phyloP scores from a whole-genome alignment of 2,797 vertebrate species.

The Avahi laniger region DNA sequence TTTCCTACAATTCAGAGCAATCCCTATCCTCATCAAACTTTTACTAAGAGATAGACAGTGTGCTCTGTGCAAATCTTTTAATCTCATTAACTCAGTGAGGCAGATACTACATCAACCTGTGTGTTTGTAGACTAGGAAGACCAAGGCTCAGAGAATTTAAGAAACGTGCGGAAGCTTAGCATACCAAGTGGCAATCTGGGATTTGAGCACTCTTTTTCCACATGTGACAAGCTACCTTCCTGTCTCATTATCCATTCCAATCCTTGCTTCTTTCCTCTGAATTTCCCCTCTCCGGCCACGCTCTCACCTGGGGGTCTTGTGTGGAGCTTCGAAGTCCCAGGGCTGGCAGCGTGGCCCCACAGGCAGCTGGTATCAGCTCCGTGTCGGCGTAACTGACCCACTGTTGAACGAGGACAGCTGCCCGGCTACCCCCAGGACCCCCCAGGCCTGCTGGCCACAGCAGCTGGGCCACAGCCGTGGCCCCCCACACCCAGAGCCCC shows the following conservation, averaged over 20 bases:
- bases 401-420: conserved; percentile 90
- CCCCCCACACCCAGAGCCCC: conserved; percentile 77
- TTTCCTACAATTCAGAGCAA: neutral
- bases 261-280: neutral
- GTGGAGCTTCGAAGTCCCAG: conserved; percentile 82
- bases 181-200: neutral
- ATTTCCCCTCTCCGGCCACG: too few species aligned
- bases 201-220: neutral
- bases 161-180: neutral
- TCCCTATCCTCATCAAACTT: neutral
- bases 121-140: neutral
- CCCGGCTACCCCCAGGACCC: conserved; percentile 71
- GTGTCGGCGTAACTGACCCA: conserved; percentile 93
- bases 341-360: conserved; percentile 88
- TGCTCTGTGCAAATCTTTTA: neutral
- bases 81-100: neutral
- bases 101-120: neutral
- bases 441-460: conserved; percentile 78
- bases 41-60: neutral
- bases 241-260: neutral
- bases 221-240: neutral
- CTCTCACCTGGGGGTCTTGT: conserved; percentile 68
- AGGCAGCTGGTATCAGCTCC: conserved; percentile 89
- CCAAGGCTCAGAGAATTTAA: neutral
- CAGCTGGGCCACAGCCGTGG: conserved; percentile 74